Evolutionary conservation across 2,888 invertebrate genomes (phyloP).

Genomic region (Cacoxenus indagator): DNA sequence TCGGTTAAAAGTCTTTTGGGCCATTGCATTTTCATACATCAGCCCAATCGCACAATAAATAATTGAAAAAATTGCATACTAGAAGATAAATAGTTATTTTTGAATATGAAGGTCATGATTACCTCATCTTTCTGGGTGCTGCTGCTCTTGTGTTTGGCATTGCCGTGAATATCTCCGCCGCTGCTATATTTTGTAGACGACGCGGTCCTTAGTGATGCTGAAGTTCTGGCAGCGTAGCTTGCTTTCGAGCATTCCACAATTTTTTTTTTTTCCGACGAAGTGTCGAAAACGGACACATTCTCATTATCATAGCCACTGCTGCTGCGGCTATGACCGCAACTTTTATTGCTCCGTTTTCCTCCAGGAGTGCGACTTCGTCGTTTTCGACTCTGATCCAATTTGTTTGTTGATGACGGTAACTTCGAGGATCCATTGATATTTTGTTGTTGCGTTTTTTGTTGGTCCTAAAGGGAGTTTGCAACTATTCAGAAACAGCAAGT

Average conservation of each 20-base stretch:
- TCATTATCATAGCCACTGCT: conserved; percentile 18
- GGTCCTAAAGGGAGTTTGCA: conserved; percentile 70
- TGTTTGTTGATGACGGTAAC: neutral
- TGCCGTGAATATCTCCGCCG: neutral
- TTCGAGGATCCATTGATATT: too few relatives aligned
- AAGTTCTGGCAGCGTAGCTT: neutral
- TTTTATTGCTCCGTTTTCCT: neutral
- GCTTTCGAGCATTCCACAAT: neutral
- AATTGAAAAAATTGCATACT: too few relatives aligned
- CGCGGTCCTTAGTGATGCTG: neutral
- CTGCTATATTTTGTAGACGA: neutral
- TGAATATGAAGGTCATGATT: neutral
- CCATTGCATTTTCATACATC: too few relatives aligned
- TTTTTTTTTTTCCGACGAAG: neutral
- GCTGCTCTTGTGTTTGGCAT: neutral
- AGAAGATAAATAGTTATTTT: too few relatives aligned
- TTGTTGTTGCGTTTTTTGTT: conserved; percentile 31
- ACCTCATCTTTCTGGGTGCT: conserved; percentile 10
- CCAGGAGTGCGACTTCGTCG: neutral
- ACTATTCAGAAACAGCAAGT: conserved; percentile 75
- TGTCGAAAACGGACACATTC: neutral
- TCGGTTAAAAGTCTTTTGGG: too few relatives aligned
- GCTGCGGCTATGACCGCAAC: neutral
- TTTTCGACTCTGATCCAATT: neutral
- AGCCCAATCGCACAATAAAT: too few relatives aligned